A percentile compares a stretch with the other conserved stretches of the same genome.
phyloP scores from a whole-genome alignment of 2,888 invertebrate species.

The Trisateles emortualis region DNA sequence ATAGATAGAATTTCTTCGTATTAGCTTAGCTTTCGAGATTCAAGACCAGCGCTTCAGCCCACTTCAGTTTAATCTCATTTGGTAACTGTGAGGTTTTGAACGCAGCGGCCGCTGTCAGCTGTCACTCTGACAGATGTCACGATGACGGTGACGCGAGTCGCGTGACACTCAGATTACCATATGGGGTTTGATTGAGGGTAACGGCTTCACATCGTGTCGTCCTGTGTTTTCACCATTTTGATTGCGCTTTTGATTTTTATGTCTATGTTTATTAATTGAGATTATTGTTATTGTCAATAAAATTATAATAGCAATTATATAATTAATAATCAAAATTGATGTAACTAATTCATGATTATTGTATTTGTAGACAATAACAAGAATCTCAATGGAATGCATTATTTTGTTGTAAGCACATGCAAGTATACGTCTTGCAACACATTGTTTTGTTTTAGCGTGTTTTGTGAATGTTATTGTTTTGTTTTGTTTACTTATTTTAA shows the following conservation, averaged over 20 bases:
- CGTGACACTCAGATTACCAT: conserved; percentile 92
- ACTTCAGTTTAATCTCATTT: conserved; percentile 97
- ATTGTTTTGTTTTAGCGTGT: conserved; percentile 57
- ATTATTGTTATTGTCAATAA: conserved; percentile 12
- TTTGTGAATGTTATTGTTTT: conserved; percentile 56
- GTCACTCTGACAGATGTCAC: conserved; percentile 53
- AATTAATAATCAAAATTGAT: too few species aligned
- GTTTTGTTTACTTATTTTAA: conserved; percentile 45
- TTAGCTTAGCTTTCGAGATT: conserved; percentile 24
- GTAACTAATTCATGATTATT: too few species aligned
- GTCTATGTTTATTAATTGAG: conserved; percentile 36
- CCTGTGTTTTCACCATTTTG: conserved; percentile 71
- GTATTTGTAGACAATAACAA: not conserved
- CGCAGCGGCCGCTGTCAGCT: conserved; percentile 62
- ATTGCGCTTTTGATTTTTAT: conserved; percentile 57
- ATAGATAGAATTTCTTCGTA: not conserved
- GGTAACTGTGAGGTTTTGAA: conserved; percentile 96
- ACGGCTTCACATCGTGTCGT: conserved; percentile 82
- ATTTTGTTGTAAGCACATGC: conserved; percentile 54
- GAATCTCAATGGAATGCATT: conserved; percentile 28
- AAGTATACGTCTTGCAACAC: conserved; percentile 70
- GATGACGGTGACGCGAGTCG: conserved; percentile 53
- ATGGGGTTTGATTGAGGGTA: conserved; percentile 92
- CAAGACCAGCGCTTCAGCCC: conserved; percentile 74
- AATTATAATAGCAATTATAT: too few species aligned